A percentile compares a stretch with the other conserved stretches of the same genome.
phyloP scores from a whole-genome alignment of 1,140 invertebrate species.

The Zaprionus inermis region DNA sequence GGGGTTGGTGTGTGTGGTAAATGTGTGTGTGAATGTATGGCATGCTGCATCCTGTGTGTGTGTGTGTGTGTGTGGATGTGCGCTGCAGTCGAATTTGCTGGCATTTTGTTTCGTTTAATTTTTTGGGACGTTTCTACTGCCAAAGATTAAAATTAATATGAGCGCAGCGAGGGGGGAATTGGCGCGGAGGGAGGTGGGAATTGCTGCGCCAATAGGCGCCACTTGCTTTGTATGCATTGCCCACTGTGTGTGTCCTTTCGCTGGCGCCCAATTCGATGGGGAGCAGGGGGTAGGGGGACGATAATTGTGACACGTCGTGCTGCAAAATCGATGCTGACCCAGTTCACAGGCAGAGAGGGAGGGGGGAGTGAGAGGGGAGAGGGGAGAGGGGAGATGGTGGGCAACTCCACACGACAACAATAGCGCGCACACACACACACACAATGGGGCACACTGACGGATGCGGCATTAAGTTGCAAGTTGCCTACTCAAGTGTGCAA shows the following conservation, averaged over 20 bases:
- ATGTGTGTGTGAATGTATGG: slow-evolving; percentile 10
- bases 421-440: slow-evolving; percentile 31
- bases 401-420: slow-evolving; percentile 24
- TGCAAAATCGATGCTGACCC: slow-evolving; percentile 79
- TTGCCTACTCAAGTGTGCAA: slow-evolving; percentile 52
- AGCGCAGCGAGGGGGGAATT: not conserved
- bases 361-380: slow-evolving; percentile 3
- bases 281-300: slow-evolving; percentile 8
- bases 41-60: slow-evolving; percentile 9
- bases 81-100: slow-evolving; percentile 32
- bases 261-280: not conserved
- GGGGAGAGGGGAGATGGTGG: not conserved
- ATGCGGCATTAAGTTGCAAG: slow-evolving; percentile 80
- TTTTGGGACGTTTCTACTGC: not conserved
- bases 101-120: slow-evolving; percentile 23
- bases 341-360: slow-evolving; percentile 48
- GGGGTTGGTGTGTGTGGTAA: not conserved
- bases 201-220: not conserved
- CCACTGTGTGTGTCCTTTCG: slow-evolving; percentile 9
- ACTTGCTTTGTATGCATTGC: not conserved
- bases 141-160: slow-evolving; percentile 61
- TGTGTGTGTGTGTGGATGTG: slow-evolving; percentile 13
- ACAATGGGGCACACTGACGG: slow-evolving; percentile 34
- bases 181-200: not conserved
- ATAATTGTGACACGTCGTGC: slow-evolving; percentile 77